Base-by-base conservation (phyloP, 2,113 vertebrate genomes). In the Halichoerus grypus region DNA sequence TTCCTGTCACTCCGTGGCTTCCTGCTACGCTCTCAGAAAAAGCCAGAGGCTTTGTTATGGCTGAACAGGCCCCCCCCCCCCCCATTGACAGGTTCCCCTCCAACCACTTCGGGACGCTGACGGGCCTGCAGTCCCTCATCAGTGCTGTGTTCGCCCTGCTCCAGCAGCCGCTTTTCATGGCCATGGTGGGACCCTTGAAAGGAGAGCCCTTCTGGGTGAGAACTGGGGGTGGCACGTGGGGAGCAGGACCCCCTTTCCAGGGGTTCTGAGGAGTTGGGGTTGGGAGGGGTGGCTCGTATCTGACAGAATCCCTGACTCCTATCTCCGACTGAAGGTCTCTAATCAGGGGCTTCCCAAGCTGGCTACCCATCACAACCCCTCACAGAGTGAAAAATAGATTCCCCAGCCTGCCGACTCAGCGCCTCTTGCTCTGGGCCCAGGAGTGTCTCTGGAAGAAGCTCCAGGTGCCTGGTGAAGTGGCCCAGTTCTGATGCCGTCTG, bases 101-200 rank as follows among this genome's bases (percentile, higher is more conserved):
- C 88, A 99, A 99, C 97, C 99, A 99, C 97, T 99, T 99, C 46
- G 99, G 99, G 46, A 99, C 99, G 0, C 98, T 99, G 96, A 99
- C 99, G 0, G 99, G 99, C n/a, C 99, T 99, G 74, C 99, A 99
- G 98, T 99, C 99, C 5, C 99, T 99, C 98, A 98, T 99, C 97
- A 99, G 99, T 1, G 99, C 99, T 0, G 85, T 99, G 96, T 96
- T 99, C 0, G 99, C 99, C 4, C 98, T 99, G 72, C 98, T 99
- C 36, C 99, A 99, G 97, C 99, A 99, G 98, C 99, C 98, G 0
- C 99, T 99, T 91, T 99, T 99, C 98, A 99, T 99, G n/a, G 97
- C 95, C 24, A 98, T 99, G 99, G 97, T 99, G 51, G 99, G 98
- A 31, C 98, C 99, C 2, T 96, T 99, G 24, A 49, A 98, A 0